phyloP scores from a whole-genome alignment of 2,888 invertebrate species.

The Pantelozetes paolii region DNA sequence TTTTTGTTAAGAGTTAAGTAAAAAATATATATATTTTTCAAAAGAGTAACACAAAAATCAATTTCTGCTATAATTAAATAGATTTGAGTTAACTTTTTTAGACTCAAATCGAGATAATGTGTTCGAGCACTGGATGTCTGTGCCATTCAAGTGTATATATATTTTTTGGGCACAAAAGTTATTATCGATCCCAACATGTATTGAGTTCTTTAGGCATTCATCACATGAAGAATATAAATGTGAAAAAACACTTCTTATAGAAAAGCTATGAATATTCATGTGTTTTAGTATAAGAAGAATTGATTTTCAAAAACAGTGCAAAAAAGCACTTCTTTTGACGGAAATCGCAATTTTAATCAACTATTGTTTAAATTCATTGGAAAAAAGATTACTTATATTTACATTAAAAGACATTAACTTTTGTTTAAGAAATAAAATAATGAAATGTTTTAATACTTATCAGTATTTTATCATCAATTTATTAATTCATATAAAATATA shows the following conservation, averaged over 20 bases:
- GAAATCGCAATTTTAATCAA: slow-evolving; percentile 23
- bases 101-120: slow-evolving; percentile 27
- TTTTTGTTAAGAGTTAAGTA: background rate
- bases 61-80: slow-evolving; percentile 35
- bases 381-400: background rate
- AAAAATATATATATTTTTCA: background rate
- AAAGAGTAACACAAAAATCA: slow-evolving; percentile 24
- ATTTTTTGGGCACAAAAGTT: background rate
- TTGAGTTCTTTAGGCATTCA: slow-evolving; percentile 2
- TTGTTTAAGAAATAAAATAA: too few species aligned
- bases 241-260: background rate
- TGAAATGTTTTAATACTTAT: too few species aligned
- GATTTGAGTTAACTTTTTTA: slow-evolving; percentile 28
- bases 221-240: background rate
- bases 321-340: background rate
- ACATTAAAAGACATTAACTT: too few species aligned
- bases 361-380: slow-evolving; percentile 19
- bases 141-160: background rate
- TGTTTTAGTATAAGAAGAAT: slow-evolving; percentile 3
- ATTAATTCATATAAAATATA: too few species aligned
- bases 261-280: slow-evolving; percentile 30
- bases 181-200: background rate
- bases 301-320: background rate
- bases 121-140: slow-evolving; percentile 7
- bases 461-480: too few species aligned